Evolutionary conservation across 2,797 vertebrate species (phyloP).

Genomic region (Megalops cyprinoides): DNA sequence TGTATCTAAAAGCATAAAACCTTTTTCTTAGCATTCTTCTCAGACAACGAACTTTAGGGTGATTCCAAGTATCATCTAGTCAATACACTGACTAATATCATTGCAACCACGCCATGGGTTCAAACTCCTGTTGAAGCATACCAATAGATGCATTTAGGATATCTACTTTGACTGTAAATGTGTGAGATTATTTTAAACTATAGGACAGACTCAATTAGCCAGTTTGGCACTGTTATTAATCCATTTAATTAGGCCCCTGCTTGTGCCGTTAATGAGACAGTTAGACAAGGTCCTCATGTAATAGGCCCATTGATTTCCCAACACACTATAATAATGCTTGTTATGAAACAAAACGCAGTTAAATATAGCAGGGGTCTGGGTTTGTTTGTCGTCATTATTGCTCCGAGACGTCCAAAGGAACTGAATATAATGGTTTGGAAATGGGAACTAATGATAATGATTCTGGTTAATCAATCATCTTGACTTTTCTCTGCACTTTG

Average conservation of each 20-base stretch:
- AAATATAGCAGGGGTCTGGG: not conserved
- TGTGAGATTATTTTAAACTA: not conserved
- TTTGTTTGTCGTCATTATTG: not conserved
- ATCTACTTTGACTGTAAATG: not conserved
- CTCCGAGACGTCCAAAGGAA: not conserved
- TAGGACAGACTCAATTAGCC: not conserved
- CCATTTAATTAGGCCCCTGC: not conserved
- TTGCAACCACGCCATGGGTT: not conserved
- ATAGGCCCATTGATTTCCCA: not conserved
- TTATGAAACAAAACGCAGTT: not conserved
- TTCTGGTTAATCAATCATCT: not conserved
- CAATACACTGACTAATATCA: not conserved
- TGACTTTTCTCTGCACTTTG: not conserved
- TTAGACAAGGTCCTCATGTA: not conserved
- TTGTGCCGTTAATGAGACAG: not conserved
- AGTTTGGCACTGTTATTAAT: not conserved
- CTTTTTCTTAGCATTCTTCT: not conserved
- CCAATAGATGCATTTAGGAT: not conserved
- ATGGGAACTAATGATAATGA: conserved; percentile 4
- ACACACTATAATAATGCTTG: not conserved
- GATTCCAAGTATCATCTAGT: not conserved
- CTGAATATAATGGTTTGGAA: not conserved
- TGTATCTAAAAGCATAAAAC: not conserved
- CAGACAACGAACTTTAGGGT: not conserved
- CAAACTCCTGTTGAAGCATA: not conserved